A percentile compares a stretch with the other conserved stretches of the same genome.
Conservation (phyloP, 2,113 vertebrate species). For the Sebastes fasciatus region DNA sequence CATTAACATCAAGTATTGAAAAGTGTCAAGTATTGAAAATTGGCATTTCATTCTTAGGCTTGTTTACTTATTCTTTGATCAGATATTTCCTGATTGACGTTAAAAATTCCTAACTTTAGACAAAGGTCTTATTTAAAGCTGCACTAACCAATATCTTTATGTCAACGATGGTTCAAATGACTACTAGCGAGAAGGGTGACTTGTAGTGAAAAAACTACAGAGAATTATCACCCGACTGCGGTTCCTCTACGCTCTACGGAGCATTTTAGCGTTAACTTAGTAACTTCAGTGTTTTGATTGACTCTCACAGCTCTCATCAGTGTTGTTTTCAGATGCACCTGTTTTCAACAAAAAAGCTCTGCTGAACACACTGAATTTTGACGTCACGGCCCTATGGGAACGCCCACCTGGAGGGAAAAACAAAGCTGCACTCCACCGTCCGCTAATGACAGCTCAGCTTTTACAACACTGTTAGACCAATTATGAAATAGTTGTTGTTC, state of each 20-base stretch:
- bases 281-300: not conserved
- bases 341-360: not conserved
- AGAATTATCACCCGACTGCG: not conserved
- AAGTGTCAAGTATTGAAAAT: not conserved
- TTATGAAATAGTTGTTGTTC: too few species aligned
- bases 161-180: not conserved
- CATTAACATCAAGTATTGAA: not conserved
- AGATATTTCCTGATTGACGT: not conserved
- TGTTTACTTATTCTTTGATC: not conserved
- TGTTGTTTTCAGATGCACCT: slow-evolving; percentile 6
- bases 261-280: slow-evolving; percentile 4
- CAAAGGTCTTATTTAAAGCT: not conserved
- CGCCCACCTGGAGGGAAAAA: too few species aligned
- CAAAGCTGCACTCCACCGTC: too few species aligned
- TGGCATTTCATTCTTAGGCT: not conserved
- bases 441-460: too few species aligned
- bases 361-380: too few species aligned
- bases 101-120: not conserved
- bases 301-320: not conserved
- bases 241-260: not conserved
- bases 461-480: too few species aligned
- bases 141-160: not conserved
- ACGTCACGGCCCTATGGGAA: too few species aligned
- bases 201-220: not conserved
- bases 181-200: not conserved